phyloP scores from a whole-genome alignment of 2,113 vertebrate genomes.

The Lepus europaeus region DNA sequence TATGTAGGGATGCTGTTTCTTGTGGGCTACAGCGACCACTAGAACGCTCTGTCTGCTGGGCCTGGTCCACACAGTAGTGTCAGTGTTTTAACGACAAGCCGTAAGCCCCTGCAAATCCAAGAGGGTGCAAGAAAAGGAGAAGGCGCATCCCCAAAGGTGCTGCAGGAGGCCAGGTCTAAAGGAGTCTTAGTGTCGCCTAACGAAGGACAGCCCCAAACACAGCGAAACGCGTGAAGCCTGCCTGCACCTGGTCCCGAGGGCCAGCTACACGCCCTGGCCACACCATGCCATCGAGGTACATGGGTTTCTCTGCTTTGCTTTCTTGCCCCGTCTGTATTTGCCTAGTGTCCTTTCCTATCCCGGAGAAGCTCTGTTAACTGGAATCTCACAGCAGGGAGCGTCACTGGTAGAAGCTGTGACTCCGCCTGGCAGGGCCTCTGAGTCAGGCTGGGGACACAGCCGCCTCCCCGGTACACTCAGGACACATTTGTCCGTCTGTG shows the following conservation, averaged over 20 bases:
- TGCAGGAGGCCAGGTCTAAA: constrained; percentile 72
- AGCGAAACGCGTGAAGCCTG: constrained; percentile 80
- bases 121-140: background rate
- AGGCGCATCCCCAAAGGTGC: constrained; percentile 3
- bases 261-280: constrained; percentile 74
- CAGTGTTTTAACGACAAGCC: constrained; percentile 71
- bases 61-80: constrained; percentile 63
- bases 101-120: constrained; percentile 53
- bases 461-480: background rate
- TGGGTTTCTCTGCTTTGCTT: constrained; percentile 55
- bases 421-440: constrained; percentile 57
- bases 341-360: constrained; percentile 34
- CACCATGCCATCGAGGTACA: constrained; percentile 73
- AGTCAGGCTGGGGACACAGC: background rate
- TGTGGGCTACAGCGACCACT: background rate
- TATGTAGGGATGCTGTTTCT: constrained; percentile 14
- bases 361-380: constrained; percentile 49
- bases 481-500: background rate
- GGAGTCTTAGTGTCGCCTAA: constrained; percentile 82
- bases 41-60: background rate
- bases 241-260: constrained; percentile 82
- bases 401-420: background rate
- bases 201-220: constrained; percentile 82
- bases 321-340: constrained; percentile 65
- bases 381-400: background rate